Evolutionary conservation across 2,888 invertebrate genomes (phyloP), one percentile per base, ranked within the genome.

Genomic region (Stegana nigrithorax): DNA sequence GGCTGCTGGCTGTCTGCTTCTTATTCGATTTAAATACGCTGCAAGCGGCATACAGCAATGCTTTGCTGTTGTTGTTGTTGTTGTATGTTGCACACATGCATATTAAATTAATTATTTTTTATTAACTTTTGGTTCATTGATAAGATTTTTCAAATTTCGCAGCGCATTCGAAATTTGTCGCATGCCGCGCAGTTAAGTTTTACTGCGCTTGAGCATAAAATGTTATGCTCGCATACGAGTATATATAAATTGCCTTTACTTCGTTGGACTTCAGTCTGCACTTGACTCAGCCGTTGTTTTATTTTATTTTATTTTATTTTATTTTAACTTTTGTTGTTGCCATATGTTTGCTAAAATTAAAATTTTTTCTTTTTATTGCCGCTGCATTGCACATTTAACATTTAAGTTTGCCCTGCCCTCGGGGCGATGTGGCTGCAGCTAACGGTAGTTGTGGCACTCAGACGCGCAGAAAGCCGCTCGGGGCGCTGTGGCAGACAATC

Each of bases 41-140:
- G 73, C 59, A 65, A 75, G 50, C n/a, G n/a, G n/a, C n/a, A n/a
- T n/a, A n/a, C n/a, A n/a, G n/a, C n/a, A n/a, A n/a, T n/a, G n/a
- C n/a, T n/a, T n/a, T n/a, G 29, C 23, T 23, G 47, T 26, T 27
- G 19, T 51, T n/a, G 44, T 29, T 19, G 29, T 8, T 53, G 57
- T 55, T 25, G 39, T n/a, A n/a, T n/a, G n/a, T n/a, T n/a, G n/a
- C n/a, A n/a, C n/a, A n/a, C n/a, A n/a, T 25, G 59, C 23, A 45
- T 39, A 71, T 68, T 76, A 78, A 76, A 78, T 76, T 76, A 76
- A 76, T 76, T 76, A 76, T 78, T 77, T 76, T 76, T 76, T 76
- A 76, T 76, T 78, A 76, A 76, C 76, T 76, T 78, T 76, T 78
- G 76, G 73, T 72, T 71, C 78, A 75, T 78, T 78, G 78, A 75